Evolutionary conservation across 2,113 vertebrate species (phyloP).

Genomic region (Sterna hirundo): DNA sequence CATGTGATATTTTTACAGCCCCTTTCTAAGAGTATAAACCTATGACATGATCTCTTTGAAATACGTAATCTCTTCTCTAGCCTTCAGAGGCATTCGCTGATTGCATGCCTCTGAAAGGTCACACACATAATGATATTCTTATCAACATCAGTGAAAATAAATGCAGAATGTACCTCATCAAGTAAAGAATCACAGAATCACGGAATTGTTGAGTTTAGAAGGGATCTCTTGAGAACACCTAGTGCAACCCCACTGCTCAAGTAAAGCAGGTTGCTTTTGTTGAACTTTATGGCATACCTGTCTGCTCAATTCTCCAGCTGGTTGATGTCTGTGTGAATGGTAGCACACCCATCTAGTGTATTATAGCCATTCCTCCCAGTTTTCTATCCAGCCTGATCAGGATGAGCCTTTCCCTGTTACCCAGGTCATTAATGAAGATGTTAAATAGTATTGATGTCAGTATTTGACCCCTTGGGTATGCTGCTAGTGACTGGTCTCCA

Average conservation of each 20-base stretch:
- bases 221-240: not conserved
- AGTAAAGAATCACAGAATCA: not conserved
- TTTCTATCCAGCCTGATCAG: not conserved
- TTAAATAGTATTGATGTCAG: not conserved
- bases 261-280: not conserved
- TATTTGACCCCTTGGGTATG: not conserved
- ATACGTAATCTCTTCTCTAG: not conserved
- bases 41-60: not conserved
- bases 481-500: not conserved
- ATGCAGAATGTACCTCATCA: not conserved
- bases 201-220: not conserved
- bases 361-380: not conserved
- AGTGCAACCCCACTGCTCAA: not conserved
- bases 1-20: not conserved
- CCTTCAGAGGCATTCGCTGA: not conserved
- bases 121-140: not conserved
- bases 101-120: not conserved
- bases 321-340: not conserved
- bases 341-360: not conserved
- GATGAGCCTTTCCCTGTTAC: not conserved
- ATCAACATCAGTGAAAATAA: not conserved
- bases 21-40: not conserved
- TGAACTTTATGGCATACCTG: not conserved
- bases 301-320: not conserved
- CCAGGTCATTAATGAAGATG: not conserved